A percentile compares a stretch with the other conserved stretches of the same genome.
Conservation (phyloP, 2,797 vertebrate species). For the Micrastur ruficollis region DNA sequence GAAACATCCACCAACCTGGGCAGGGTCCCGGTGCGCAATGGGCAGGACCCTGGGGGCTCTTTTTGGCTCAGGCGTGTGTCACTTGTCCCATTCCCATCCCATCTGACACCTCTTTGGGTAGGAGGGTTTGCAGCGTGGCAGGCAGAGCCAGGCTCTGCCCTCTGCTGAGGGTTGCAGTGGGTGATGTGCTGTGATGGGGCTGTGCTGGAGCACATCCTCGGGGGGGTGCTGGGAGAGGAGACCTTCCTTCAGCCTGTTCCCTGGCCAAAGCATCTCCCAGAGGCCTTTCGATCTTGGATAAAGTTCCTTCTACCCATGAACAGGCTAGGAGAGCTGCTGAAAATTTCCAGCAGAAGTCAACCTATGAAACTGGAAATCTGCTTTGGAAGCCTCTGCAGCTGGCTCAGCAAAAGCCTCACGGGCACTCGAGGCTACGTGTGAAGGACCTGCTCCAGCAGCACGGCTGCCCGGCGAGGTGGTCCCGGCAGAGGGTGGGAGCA, state of each 20-base stretch:
- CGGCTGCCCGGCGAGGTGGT: fast-evolving
- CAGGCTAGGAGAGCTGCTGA: neutral
- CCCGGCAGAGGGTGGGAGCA: neutral
- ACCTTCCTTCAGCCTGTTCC: neutral
- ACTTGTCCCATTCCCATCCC: neutral
- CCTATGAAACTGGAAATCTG: neutral
- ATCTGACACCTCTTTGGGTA: fast-evolving
- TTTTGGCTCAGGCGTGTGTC: fast-evolving
- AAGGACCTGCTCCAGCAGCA: neutral
- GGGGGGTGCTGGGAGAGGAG: neutral
- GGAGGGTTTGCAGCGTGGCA: neutral
- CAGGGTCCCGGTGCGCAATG: neutral
- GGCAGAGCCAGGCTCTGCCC: neutral
- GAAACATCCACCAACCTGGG: fast-evolving
- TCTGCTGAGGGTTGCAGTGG: neutral
- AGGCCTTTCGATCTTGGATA: neutral
- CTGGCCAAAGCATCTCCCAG: neutral
- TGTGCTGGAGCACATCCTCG: neutral
- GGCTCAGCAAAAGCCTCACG: neutral
- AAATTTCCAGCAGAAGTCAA: neutral
- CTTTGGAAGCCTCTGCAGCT: neutral
- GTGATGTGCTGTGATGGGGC: neutral
- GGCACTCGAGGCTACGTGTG: fast-evolving
- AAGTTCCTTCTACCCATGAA: neutral
- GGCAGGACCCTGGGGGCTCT: neutral